A percentile compares a stretch with the other conserved stretches of the same genome.
phyloP scores from a whole-genome alignment of 2,888 invertebrate genomes.

The Napeogenes inachia region DNA sequence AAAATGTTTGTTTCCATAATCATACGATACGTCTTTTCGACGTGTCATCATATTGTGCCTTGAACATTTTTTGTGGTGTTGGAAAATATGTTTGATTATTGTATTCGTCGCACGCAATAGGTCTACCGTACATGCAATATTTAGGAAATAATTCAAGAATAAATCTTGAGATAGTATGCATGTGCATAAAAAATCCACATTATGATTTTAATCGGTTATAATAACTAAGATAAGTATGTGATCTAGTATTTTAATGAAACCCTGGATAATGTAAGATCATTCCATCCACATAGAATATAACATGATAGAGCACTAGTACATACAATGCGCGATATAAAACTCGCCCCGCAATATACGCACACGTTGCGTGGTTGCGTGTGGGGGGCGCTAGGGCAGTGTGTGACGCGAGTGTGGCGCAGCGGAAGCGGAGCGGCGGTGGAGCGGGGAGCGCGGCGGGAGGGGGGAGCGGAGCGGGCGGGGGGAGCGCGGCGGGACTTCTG shows the following conservation, averaged over 20 bases:
- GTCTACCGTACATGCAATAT: background rate
- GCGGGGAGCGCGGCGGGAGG: conserved; percentile 37
- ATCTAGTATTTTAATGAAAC: no score
- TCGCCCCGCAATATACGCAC: conserved; percentile 7
- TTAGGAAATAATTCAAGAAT: background rate
- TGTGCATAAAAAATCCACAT: no score
- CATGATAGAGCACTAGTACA: background rate
- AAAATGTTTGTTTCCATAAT: background rate
- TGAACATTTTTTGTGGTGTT: background rate
- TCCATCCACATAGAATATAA: background rate
- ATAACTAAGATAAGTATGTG: no score
- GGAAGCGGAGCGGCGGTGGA: conserved; percentile 35
- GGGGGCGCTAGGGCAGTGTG: conserved; percentile 29
- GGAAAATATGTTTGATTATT: background rate
- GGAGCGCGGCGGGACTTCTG: conserved; percentile 28
- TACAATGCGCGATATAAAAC: conserved; percentile 4
- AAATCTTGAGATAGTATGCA: no score
- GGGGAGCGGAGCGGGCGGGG: conserved; percentile 22
- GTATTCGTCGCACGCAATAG: background rate
- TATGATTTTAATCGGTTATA: no score
- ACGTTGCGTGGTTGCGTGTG: conserved; percentile 12
- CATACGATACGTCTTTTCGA: background rate
- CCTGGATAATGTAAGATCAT: no score
- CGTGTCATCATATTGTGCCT: background rate
- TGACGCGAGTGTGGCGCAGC: conserved; percentile 44